Evolutionary conservation across 2,797 vertebrate species (phyloP).

Genomic region (Cichlasoma orientale): DNA sequence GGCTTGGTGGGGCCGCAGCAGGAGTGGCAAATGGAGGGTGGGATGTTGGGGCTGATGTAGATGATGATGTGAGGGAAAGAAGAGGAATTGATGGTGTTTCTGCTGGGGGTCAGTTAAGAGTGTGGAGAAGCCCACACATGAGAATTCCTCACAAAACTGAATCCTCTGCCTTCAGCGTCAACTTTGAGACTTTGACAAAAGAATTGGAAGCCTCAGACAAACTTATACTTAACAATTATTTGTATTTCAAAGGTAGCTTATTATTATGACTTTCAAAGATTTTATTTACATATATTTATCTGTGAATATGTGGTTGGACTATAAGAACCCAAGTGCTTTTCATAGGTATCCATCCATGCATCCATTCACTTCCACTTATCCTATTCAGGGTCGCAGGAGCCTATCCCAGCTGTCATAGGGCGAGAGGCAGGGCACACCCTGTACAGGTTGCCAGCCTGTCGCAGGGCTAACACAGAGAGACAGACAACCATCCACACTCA

Average conservation of each 20-base stretch:
- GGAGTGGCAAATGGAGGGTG: background rate
- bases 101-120: slow-evolving; percentile 1
- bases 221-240: slow-evolving; percentile 78
- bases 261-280: background rate
- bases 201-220: slow-evolving; percentile 64
- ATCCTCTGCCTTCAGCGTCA: slow-evolving; percentile 27
- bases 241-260: slow-evolving; percentile 81
- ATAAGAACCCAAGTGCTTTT: background rate
- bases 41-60: background rate
- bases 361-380: too few species aligned
- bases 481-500: too few species aligned
- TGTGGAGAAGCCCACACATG: slow-evolving; percentile 18
- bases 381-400: too few species aligned
- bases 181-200: slow-evolving; percentile 15
- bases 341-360: too few species aligned
- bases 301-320: background rate
- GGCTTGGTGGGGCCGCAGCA: background rate
- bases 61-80: background rate
- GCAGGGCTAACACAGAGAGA: too few species aligned
- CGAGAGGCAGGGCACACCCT: too few species aligned
- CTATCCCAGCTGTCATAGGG: too few species aligned
- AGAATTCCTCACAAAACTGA: slow-evolving; percentile 61
- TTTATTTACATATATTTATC: background rate
- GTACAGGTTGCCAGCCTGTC: too few species aligned
- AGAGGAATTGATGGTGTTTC: background rate